Base-by-base conservation (phyloP, 1,140 invertebrate species). In the Drosophila arizonae region DNA sequence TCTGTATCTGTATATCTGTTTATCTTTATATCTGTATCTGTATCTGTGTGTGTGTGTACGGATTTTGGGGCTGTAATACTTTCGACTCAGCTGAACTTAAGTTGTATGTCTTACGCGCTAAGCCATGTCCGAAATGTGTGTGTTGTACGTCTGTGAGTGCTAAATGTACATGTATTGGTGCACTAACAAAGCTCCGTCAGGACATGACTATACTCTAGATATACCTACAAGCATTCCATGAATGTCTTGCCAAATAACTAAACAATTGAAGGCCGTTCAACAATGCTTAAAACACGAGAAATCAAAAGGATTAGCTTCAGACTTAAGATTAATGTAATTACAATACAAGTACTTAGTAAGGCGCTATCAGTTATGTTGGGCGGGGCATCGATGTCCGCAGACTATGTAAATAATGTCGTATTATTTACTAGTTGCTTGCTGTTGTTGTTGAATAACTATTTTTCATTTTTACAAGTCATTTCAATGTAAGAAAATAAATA, bases 61-160 rank as follows among this genome's bases (percentile, higher is more conserved):
- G 45, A 5, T 43, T 1, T 45, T 46, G 56, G 73, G 76, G 69
- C 79, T 57, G 67, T 85, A 85, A 85, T 87, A 85, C 81, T 85
- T 77, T 72, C 55, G 74, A 85, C 66, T 79, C 76, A 80, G 77
- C 80, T 79, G 50, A 46, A 72, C 62, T 66, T 71, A 71, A 30
- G 62, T 55, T 69, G 30, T 54, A 60, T 26, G 21, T 43, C 36
- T 56, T 71, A 71, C 15, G 36, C 24, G 13, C 62, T 71, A 71
- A 72, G 63, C 58, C 69, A 66, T 60, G 63, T 61, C 64, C 50
- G 1, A 48, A 33, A 15, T 64, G 9, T 36, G 9, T 54, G 30
- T 55, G 15, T 50, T 45, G 50, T 64, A 6, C 4, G 62, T 55
- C 52, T 24, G 21, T 26, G 13, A 13, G 28, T 52, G n/a, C n/a